Evolutionary conservation across 1,140 invertebrate species (phyloP).

Genomic region (Drosophila chauvacae): DNA sequence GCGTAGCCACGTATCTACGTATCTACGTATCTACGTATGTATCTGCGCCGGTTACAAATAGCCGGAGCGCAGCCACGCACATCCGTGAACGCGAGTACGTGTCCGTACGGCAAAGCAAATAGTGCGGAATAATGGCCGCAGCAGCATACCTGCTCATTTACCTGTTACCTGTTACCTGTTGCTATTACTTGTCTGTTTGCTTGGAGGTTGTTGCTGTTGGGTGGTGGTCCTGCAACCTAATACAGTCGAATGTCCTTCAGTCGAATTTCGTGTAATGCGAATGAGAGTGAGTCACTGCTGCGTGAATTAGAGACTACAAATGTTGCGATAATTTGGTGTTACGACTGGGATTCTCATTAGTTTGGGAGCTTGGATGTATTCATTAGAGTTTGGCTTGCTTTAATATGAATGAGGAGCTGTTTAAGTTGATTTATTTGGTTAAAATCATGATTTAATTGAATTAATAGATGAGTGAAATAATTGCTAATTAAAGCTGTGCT

Average conservation of each 20-base stretch:
- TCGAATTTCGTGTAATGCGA: background rate
- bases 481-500: background rate
- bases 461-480: background rate
- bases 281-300: slow-evolving; percentile 5
- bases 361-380: background rate
- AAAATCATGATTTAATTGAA: background rate
- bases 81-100: slow-evolving; percentile 45
- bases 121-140: slow-evolving; percentile 49
- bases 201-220: background rate
- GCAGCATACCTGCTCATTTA: slow-evolving; percentile 22
- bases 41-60: slow-evolving; percentile 41
- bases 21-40: background rate
- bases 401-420: accelerated
- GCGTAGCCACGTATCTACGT: slow-evolving; percentile 1
- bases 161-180: slow-evolving; percentile 29
- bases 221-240: background rate
- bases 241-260: slow-evolving; percentile 5
- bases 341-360: background rate
- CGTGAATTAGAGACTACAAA: slow-evolving; percentile 2
- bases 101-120: slow-evolving; percentile 74
- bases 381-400: background rate
- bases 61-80: slow-evolving; percentile 24
- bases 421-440: background rate
- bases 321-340: slow-evolving; percentile 6
- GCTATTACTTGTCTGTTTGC: slow-evolving; percentile 13